Conservation (phyloP, 2,113 vertebrate genomes). For the Catharus minimus region DNA sequence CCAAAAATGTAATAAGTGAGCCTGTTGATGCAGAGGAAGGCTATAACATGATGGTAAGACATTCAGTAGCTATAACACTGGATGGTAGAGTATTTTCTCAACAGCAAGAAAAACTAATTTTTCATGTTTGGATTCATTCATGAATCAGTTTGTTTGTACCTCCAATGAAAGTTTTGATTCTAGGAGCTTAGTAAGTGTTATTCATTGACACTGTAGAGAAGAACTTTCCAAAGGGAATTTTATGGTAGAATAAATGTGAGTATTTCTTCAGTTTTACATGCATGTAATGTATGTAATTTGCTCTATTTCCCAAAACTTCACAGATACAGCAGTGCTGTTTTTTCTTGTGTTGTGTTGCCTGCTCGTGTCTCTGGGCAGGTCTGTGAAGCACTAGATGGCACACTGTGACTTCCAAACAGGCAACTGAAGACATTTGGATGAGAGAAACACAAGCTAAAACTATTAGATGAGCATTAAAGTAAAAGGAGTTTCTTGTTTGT, state of each 20-base stretch:
- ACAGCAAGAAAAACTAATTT: neutral
- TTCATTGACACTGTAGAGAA: neutral
- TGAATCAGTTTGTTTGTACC: neutral
- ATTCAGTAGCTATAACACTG: neutral
- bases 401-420: slow-evolving; percentile 43
- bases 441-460: neutral
- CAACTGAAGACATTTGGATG: neutral
- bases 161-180: neutral
- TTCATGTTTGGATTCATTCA: neutral
- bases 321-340: neutral
- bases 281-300: neutral
- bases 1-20: slow-evolving; percentile 63
- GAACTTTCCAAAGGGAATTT: neutral
- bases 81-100: neutral
- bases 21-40: slow-evolving; percentile 52
- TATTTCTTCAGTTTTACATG: neutral
- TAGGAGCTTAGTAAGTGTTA: neutral
- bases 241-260: neutral
- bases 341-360: neutral
- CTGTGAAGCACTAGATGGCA: slow-evolving; percentile 70
- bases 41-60: slow-evolving; percentile 74
- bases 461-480: neutral
- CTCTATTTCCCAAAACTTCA: neutral
- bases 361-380: neutral
- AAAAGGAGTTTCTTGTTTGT: neutral